Percentiles rank a stretch among this genome's conserved stretches.
Conservation (phyloP, 2,113 vertebrate genomes). For the Nothobranchius furzeri region DNA sequence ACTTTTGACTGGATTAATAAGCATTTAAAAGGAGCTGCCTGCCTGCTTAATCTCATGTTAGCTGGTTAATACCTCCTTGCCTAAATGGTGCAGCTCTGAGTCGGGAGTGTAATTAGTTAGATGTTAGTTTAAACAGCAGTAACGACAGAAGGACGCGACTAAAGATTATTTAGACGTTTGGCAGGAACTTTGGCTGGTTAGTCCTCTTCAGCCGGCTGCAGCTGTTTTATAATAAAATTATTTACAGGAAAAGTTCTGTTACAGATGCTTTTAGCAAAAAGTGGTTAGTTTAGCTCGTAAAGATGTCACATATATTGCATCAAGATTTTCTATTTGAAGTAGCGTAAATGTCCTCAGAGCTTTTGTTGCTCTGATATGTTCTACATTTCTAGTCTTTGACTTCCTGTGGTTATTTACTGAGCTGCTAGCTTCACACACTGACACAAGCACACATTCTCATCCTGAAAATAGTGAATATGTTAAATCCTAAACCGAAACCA, state of each 20-base stretch:
- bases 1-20: constrained; percentile 32
- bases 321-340: not conserved
- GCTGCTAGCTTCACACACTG: not conserved
- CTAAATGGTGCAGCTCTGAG: not conserved
- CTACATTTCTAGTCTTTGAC: too few species aligned
- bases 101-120: not conserved
- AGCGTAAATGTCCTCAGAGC: too few species aligned
- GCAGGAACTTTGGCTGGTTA: not conserved
- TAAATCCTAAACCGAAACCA: not conserved
- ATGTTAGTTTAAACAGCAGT: not conserved
- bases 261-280: not conserved
- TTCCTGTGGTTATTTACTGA: too few species aligned
- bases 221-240: not conserved
- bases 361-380: too few species aligned
- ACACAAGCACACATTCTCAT: not conserved
- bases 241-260: not conserved
- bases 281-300: too few species aligned
- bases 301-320: too few species aligned
- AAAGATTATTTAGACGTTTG: not conserved
- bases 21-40: not conserved
- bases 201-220: fast-evolving
- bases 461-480: not conserved
- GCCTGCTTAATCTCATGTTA: constrained; percentile 19
- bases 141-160: not conserved
- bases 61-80: constrained; percentile 5